A percentile compares a stretch with the other conserved stretches of the same genome.
Evolutionary conservation across 2,113 vertebrate species (phyloP).

Genomic region (Acrocephalus kingi): DNA sequence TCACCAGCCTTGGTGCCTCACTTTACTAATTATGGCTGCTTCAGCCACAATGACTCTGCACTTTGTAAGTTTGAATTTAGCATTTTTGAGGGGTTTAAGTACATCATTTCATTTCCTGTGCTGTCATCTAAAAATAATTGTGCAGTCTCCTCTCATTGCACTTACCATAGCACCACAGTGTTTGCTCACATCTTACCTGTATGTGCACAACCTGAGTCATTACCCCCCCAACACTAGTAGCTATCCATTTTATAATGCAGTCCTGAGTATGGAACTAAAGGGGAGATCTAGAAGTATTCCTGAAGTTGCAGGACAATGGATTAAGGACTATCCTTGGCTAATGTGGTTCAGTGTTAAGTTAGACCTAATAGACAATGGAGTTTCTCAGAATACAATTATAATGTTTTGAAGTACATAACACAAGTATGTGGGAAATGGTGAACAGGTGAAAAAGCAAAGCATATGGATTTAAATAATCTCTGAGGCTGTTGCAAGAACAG

Average conservation of each 20-base stretch:
- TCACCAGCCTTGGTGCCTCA: background rate
- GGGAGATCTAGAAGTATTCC: background rate
- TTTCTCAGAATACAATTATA: background rate
- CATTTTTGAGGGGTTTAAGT: slow-evolving; percentile 10
- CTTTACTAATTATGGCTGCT: background rate
- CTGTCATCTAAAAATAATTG: background rate
- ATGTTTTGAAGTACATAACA: background rate
- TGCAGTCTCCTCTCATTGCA: background rate
- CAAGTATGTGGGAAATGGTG: background rate
- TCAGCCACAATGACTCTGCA: background rate
- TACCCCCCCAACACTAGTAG: background rate
- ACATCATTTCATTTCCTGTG: background rate
- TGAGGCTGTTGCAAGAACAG: background rate
- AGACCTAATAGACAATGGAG: background rate
- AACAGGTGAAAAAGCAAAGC: slow-evolving; percentile 3
- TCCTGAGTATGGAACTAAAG: background rate
- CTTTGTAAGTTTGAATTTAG: background rate
- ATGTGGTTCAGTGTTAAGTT: background rate
- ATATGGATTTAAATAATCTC: slow-evolving; percentile 20
- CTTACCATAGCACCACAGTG: background rate
- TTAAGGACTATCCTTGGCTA: background rate
- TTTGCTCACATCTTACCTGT: background rate
- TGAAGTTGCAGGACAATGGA: background rate
- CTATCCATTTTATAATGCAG: background rate
- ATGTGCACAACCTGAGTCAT: background rate